Evolutionary conservation across 2,797 vertebrate genomes (phyloP).

Genomic region (Pseudochromis fuscus): DNA sequence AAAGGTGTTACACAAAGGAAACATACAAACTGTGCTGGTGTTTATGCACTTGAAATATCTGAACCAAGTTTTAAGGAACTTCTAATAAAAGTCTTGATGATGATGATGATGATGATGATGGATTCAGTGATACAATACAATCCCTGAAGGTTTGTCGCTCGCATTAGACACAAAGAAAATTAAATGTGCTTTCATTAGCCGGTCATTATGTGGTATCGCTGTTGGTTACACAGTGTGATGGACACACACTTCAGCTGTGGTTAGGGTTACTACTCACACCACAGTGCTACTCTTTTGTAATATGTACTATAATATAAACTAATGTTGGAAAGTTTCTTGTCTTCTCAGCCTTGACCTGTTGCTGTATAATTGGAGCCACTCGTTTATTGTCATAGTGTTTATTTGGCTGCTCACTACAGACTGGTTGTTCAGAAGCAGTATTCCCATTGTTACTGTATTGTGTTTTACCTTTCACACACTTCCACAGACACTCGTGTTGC

Average conservation of each 20-base stretch:
- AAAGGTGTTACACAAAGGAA: slow-evolving; percentile 11
- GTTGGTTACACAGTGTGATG: not conserved
- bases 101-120: not conserved
- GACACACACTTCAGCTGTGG: not conserved
- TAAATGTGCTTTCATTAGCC: not conserved
- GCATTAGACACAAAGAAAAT: slow-evolving; percentile 3
- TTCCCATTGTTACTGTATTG: not conserved
- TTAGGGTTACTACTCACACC: slow-evolving; percentile 3
- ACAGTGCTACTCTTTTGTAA: not conserved
- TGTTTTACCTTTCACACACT: not conserved
- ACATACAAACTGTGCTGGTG: slow-evolving; percentile 2
- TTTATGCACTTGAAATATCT: not conserved
- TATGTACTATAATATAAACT: not conserved
- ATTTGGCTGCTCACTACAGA: not conserved
- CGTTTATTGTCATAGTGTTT: not conserved
- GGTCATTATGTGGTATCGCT: not conserved
- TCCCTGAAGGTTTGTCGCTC: slow-evolving; percentile 3
- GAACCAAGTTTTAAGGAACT: not conserved
- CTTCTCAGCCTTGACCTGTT: not conserved
- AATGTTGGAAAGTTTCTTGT: no score
- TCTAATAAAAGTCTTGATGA: not conserved
- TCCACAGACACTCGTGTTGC: not conserved
- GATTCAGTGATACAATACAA: not conserved
- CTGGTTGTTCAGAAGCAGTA: not conserved
- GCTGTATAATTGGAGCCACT: not conserved